phyloP scores from a whole-genome alignment of 2,113 vertebrate genomes.

The Acrocephalus kingi region DNA sequence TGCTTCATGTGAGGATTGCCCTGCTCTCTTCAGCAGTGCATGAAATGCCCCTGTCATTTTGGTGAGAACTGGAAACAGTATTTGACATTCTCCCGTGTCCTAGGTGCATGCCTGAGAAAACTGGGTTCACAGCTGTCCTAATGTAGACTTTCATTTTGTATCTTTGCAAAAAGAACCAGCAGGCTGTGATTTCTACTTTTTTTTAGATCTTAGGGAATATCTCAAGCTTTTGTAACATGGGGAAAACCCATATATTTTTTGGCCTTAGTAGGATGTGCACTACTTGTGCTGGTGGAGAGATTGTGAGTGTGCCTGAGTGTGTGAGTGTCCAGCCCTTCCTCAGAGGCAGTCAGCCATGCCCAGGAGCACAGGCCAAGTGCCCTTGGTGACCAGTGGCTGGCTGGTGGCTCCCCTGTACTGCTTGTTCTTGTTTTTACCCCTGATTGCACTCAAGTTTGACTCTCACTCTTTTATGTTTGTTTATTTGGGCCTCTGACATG shows the following conservation, averaged over 20 bases:
- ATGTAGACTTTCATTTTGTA: neutral
- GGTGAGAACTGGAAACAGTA: neutral
- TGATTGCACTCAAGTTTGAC: neutral
- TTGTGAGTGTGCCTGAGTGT: neutral
- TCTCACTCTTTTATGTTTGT: neutral
- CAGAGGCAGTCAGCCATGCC: neutral
- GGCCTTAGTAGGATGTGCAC: neutral
- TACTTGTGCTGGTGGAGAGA: neutral
- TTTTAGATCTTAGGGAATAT: neutral
- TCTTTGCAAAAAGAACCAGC: neutral
- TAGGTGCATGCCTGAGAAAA: neutral
- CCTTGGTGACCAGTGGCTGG: neutral
- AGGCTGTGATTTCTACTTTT: neutral
- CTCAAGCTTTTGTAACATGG: neutral
- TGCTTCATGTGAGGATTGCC: neutral
- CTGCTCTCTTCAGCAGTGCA: neutral
- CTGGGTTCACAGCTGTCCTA: neutral
- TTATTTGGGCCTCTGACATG: neutral
- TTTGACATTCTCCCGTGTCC: neutral
- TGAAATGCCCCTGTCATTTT: neutral
- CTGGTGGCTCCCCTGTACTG: neutral
- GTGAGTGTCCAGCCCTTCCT: neutral
- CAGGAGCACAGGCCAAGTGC: neutral
- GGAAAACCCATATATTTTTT: neutral
- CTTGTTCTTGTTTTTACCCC: neutral